Evolutionary conservation across 1,140 invertebrate species (phyloP), one percentile per base, ranked within the genome.

Genomic region (Pectinophora gossypiella): DNA sequence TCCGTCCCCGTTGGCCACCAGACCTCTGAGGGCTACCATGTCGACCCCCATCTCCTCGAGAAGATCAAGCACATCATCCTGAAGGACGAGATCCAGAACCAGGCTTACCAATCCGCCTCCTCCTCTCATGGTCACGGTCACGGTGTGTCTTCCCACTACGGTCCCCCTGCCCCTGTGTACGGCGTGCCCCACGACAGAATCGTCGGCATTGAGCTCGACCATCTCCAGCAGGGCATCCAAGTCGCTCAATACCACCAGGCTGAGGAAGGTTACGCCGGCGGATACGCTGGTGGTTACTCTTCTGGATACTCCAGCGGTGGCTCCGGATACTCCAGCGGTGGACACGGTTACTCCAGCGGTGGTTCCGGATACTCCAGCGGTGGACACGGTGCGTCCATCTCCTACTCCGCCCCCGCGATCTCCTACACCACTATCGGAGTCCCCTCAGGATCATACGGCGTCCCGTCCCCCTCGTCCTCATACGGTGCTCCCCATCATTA

Each of bases 31-130:
- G 94, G 94, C 43, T 92, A 93, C 64, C 91, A 92, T 78, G 93
- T 96, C 42, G 94, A 95, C 83, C 90, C 90, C 35, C 90, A 92
- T 54, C 90, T 95, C 48, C 88, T 95, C 47, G 93, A 95, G 72
- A 93, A 95, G 77, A 93, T 96, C 64, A 92, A 93, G 62, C 91
- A 95, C 80, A 95, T 95, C 72, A 89, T 95, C 44, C 88, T 95
- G 54, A 94, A 93, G 71, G 94, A 95, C 76, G 94, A 96, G 83
- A 90, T 91, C 73, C 91, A 91, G 60, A 81, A 89, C 85, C 64
- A 89, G 62, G 68, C 85, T 42, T 77, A 80, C 82, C 69, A 85
- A 63, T 78, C 84, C 54, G 50, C 76, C 53, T 64, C 74, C 49
- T 56, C 76, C 64, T 59, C 69, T n/a, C 85, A 82, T 38, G 83